A percentile compares a stretch with the other conserved stretches of the same genome.
These are phyloP conservation scores for Lagenorhynchus albirostris DNA, from an alignment of 2,113 vertebrate genomes.

Conservation along the genomic window DNA sequence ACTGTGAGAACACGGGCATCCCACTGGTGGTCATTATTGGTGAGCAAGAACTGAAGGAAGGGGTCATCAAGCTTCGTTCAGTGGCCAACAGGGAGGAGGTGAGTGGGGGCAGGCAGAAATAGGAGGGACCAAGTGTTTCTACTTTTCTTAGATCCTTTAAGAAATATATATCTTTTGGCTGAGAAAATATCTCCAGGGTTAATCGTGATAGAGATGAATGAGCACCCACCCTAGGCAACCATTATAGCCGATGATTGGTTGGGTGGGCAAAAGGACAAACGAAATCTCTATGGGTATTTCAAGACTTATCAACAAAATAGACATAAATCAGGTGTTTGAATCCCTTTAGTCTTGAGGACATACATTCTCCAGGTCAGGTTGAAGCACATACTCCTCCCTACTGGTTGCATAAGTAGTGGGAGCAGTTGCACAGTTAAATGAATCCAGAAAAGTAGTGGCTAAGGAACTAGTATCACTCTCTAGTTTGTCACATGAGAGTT, in stretches of 20 bases:
- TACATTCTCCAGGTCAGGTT: background rate
- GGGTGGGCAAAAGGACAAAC: background rate
- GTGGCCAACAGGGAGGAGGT: slow-evolving; percentile 93
- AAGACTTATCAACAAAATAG: background rate
- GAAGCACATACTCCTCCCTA: background rate
- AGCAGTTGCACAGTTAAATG: background rate
- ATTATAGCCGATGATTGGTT: background rate
- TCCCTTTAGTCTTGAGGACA: background rate
- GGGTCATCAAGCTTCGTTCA: slow-evolving; percentile 90
- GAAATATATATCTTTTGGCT: background rate
- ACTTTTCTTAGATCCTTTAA: slow-evolving; percentile 17
- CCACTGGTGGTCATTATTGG: slow-evolving; percentile 94
- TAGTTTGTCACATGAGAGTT: slow-evolving; percentile 44
- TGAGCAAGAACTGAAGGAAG: slow-evolving; percentile 91
- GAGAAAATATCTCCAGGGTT: background rate
- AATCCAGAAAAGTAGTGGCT: slow-evolving; percentile 29
- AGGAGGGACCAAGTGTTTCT: background rate
- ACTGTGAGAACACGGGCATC: slow-evolving; percentile 92
- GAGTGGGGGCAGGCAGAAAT: background rate
- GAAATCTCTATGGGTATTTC: background rate
- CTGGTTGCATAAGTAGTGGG: background rate
- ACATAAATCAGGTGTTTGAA: background rate
- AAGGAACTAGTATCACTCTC: background rate
- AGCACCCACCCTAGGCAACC: background rate
- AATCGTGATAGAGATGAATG: background rate